These are phyloP conservation scores for Sebastes miniatus DNA, from an alignment of 2,797 vertebrate genomes.

Conservation along the genomic window DNA sequence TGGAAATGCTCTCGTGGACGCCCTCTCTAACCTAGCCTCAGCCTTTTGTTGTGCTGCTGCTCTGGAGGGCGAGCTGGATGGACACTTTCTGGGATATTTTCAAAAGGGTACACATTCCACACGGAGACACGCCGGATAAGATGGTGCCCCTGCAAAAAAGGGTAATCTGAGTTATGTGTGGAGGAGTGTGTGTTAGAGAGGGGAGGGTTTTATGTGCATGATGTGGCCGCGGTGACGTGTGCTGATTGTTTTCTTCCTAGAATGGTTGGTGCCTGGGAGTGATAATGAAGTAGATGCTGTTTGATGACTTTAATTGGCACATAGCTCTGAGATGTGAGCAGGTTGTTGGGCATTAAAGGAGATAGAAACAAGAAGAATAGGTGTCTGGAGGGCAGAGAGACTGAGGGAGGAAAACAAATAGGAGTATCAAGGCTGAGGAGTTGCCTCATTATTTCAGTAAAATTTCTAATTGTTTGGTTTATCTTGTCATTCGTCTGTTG, in stretches of 20 bases:
- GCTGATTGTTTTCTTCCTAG: constrained; percentile 11
- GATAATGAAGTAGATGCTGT: constrained; percentile 23
- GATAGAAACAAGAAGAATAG: background rate
- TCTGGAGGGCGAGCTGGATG: constrained; percentile 30
- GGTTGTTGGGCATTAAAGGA: background rate
- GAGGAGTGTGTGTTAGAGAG: constrained; percentile 14
- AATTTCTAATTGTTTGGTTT: constrained; percentile 31
- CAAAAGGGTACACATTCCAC: constrained; percentile 31
- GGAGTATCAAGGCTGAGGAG: background rate
- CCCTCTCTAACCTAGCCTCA: constrained; percentile 23
- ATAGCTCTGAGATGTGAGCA: background rate
- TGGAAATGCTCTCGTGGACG: constrained; percentile 34
- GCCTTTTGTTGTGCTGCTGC: constrained; percentile 12
- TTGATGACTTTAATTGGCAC: constrained; percentile 26
- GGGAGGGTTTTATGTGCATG: constrained; percentile 42
- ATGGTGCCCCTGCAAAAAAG: constrained; percentile 79
- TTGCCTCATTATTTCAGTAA: background rate
- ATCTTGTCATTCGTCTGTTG: constrained; percentile 40
- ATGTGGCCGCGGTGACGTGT: constrained; percentile 37
- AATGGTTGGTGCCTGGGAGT: background rate
- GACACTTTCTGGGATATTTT: constrained; percentile 53
- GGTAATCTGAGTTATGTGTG: constrained; percentile 73
- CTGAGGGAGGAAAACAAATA: background rate
- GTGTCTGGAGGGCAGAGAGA: background rate
- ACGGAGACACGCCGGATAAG: constrained; percentile 57